Percentiles rank a stretch among this genome's conserved stretches.
phyloP scores from a whole-genome alignment of 1,140 invertebrate genomes.

The Parasteatoda tepidariorum region DNA sequence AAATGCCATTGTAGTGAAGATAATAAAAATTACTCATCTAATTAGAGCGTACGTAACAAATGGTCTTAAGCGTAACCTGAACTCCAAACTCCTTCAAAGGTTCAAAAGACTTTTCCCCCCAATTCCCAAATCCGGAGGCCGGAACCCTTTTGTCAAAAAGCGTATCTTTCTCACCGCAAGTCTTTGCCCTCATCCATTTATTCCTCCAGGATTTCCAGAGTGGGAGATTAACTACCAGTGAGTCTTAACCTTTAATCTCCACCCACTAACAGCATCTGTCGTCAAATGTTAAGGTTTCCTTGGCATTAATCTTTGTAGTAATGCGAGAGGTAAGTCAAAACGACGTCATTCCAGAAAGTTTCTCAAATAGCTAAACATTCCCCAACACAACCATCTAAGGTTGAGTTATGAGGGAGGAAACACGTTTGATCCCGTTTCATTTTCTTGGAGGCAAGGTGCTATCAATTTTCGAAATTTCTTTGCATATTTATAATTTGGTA shows the following conservation, averaged over 20 bases:
- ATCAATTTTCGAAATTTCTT: too few relatives aligned
- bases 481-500: too few relatives aligned
- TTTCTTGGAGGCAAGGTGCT: too few relatives aligned
- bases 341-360: not conserved
- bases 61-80: too few relatives aligned
- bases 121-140: not conserved
- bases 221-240: conserved; percentile 10
- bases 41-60: too few relatives aligned
- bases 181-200: not conserved
- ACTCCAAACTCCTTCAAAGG: too few relatives aligned
- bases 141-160: not conserved
- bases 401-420: too few relatives aligned
- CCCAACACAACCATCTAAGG: too few relatives aligned
- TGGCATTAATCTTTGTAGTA: not conserved
- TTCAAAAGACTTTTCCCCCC: not conserved
- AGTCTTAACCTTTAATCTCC: conserved; percentile 18
- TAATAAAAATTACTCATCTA: too few relatives aligned
- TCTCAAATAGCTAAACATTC: not conserved
- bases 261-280: conserved; percentile 1
- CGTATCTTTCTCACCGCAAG: not conserved
- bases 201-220: not conserved
- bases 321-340: not conserved
- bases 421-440: too few relatives aligned
- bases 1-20: too few relatives aligned
- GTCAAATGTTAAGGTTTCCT: not conserved